Evolutionary conservation across 92 coral and sea anemone genomes (phyloP), one percentile per base, ranked within the genome.

Genomic region (Pocillopora grandis): DNA sequence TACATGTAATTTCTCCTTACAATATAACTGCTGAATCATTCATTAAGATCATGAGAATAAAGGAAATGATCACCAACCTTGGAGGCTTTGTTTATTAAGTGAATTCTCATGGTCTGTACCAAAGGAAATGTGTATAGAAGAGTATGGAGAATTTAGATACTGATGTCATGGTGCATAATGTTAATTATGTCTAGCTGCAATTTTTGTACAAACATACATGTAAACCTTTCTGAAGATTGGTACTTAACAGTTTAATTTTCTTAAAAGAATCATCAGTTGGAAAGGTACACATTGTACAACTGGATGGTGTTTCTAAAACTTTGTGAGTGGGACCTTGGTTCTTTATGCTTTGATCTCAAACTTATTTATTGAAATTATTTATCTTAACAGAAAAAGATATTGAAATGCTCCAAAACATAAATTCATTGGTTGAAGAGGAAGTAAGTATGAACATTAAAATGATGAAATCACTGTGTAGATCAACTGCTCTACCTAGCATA

Each of bases 361-460:
- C 19, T 59, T 58, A 27, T 27, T 27, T 27, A 27, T 27, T 27
- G 11, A 12, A 66, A 9, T 9, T 58, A 61, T 79, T 66, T 66
- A 9, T 15, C 31, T 80, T 76, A 79, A 13, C 76, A 94, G 98
- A 90, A 60, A 91, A 92, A 76, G 99, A 96, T 72, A 89, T 94
- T 60, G 98, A 94, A 60, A 89, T 94, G 89, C 90, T 96, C 27
- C 82, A 87, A 68, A 96, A 90, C 21, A 89, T 96, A 72, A 91
- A 94, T 79, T 90, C 90, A 60, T 67, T 96, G 49, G 95, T 89
- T 14, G 86, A 87, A 65, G 93, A 90, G 12, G 94, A 92, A 92
- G 98, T 96, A 79, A 68, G 92, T 84, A 11, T 55, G 49, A 17
- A 5, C 17, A 36, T 19, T 42, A 42, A 2, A 42, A 42, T 42